These are phyloP conservation scores for Watersipora subatra DNA, from an alignment of 1,140 invertebrate genomes.

Conservation along the genomic window DNA sequence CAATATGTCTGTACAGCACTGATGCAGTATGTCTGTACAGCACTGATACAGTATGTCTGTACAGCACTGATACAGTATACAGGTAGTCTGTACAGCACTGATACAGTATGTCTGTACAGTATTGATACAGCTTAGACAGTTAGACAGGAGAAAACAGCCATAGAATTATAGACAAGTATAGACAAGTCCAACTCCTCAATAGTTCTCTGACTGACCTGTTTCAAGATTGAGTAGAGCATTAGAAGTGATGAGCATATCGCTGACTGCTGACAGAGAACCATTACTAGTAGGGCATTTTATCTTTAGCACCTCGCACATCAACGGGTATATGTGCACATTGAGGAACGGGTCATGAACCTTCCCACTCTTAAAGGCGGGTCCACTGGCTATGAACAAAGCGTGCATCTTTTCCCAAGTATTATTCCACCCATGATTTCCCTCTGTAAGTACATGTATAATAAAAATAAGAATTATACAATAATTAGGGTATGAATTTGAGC, in stretches of 20 bases:
- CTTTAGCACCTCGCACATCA: constrained; percentile 51
- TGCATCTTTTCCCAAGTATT: constrained; percentile 48
- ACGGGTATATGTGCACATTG: constrained; percentile 52
- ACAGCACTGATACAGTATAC: no score
- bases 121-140: no score
- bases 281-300: constrained; percentile 27
- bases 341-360: constrained; percentile 46
- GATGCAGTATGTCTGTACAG: no score
- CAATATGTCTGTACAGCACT: no score
- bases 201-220: no score
- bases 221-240: no score
- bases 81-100: no score
- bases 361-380: constrained; percentile 48
- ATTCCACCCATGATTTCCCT: constrained; percentile 56
- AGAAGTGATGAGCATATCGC: not conserved
- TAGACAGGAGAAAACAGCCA: no score
- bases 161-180: no score
- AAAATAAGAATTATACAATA: constrained; percentile 3
- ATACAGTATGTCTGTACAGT: no score
- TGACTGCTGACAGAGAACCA: constrained; percentile 15
- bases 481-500: not conserved
- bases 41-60: no score
- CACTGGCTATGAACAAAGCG: constrained; percentile 55
- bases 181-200: no score
- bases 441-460: constrained; percentile 19